Evolutionary conservation across 1,140 invertebrate species (phyloP), one percentile per base, ranked within the genome.

Genomic region (Sweltsa coloradensis): DNA sequence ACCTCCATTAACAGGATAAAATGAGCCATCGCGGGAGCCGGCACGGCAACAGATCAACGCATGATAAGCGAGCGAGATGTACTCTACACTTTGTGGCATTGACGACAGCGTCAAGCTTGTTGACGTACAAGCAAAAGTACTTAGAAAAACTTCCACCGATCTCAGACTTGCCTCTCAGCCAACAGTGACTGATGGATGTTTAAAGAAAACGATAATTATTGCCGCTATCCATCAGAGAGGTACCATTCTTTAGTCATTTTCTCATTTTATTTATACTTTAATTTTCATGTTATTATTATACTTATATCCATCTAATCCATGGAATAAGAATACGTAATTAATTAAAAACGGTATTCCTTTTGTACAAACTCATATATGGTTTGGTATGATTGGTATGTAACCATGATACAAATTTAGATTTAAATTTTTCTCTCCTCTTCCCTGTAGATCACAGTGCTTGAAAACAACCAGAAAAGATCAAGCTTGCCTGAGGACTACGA

Each of bases 1-100:
- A n/a, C n/a, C n/a, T n/a, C n/a, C n/a, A n/a, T 34, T 36, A 26
- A 16, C 46, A 62, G 77, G 87, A 31, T 78, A 81, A 54, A 88
- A 83, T 64, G 82, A 87, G 50, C 75, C 41, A 70, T 95, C 6
- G 63, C 68, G 39, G 92, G 92, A 5, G 73, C 73, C 34, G 89
- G 92, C 95, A 98, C 64, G 90, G 85, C 5, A 95, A 94, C 91
- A 97, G 72, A 84, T 97, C 24, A 91, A 92, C 55, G 86, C 86
- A 37, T 87, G 97, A 79, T 73, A 77, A 50, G 73, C 75, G 1
- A 67, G 76, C 24, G 72, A n/a, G 76, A 77, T 53, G 67, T 72
- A 23, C 69, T 96, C 7, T 84, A 90, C 52, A 90, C 89, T 1
- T n/a, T 84, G 83, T 53, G 88, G 90, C 19, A 92, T 95, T 53